A percentile compares a stretch with the other conserved stretches of the same genome.
These are phyloP conservation scores for Lamellibrachia columna DNA, from an alignment of 2,888 invertebrate genomes.

Conservation along the genomic window DNA sequence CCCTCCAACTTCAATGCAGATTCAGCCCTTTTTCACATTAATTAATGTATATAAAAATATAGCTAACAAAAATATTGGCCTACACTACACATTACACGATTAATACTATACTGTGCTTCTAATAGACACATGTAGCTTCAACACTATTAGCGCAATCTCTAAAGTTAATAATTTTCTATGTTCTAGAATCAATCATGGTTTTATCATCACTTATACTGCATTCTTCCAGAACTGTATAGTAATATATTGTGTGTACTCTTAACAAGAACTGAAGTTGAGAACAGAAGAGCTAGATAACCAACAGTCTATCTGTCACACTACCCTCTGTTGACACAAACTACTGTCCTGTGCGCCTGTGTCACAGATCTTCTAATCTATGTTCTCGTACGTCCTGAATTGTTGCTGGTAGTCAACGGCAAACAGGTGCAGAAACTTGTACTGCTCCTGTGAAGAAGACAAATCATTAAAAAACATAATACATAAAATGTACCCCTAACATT, in stretches of 20 bases:
- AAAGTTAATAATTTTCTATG: neutral
- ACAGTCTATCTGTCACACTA: neutral
- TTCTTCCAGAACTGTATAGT: neutral
- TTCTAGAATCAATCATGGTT: neutral
- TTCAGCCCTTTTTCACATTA: neutral
- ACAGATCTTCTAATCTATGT: neutral
- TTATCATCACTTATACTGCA: neutral
- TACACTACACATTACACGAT: neutral
- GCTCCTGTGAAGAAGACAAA: neutral
- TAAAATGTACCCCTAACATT: neutral
- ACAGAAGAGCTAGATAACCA: neutral
- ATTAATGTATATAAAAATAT: neutral
- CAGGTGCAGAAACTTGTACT: neutral
- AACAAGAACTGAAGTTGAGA: neutral
- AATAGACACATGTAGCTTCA: neutral
- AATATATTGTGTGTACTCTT: too few species aligned
- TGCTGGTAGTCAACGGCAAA: neutral
- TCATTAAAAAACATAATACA: neutral
- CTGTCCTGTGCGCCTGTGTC: neutral
- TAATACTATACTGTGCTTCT: neutral
- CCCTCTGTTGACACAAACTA: neutral
- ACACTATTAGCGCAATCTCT: neutral
- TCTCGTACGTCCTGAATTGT: neutral
- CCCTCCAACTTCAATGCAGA: neutral
- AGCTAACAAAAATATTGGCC: neutral